Evolutionary conservation across 1,140 invertebrate genomes (phyloP).

Genomic region (Diplogasteroides magnus): DNA sequence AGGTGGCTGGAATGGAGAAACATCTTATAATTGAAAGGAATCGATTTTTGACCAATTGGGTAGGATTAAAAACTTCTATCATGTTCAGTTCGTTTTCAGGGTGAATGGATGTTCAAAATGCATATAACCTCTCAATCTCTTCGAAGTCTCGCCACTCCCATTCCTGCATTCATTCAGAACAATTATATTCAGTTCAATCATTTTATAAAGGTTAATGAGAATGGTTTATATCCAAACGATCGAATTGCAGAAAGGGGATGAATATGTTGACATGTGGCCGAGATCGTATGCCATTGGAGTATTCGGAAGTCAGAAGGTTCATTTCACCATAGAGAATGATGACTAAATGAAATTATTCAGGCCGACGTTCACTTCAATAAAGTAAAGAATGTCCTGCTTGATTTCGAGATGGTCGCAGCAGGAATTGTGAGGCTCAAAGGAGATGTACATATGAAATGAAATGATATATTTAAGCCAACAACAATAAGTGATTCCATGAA

Average conservation of each 20-base stretch:
- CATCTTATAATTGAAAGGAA: slow-evolving; percentile 72
- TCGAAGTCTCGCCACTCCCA: slow-evolving; percentile 13
- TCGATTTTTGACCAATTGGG: slow-evolving; percentile 72
- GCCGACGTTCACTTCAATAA: slow-evolving; percentile 83
- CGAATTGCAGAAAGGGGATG: slow-evolving; percentile 23
- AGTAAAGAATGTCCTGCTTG: slow-evolving; percentile 74
- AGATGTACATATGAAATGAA: not conserved
- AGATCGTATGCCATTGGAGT: slow-evolving; percentile 81
- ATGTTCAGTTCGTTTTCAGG: slow-evolving; percentile 61
- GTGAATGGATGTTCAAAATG: slow-evolving; percentile 47
- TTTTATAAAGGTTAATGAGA: slow-evolving; percentile 37
- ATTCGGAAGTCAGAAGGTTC: slow-evolving; percentile 73
- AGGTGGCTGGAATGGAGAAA: slow-evolving; percentile 92
- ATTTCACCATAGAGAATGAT: slow-evolving; percentile 57
- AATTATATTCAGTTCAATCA: slow-evolving; percentile 53
- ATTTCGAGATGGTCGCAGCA: slow-evolving; percentile 88
- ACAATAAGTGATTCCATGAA: slow-evolving; percentile 80
- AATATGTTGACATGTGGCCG: slow-evolving; percentile 57
- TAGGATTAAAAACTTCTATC: slow-evolving; percentile 79
- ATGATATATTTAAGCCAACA: slow-evolving; percentile 65
- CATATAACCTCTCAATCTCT: slow-evolving; percentile 42
- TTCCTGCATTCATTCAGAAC: slow-evolving; percentile 51
- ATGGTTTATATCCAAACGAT: slow-evolving; percentile 3
- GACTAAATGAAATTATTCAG: not conserved
- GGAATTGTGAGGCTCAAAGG: slow-evolving; percentile 33